Evolutionary conservation across 2,888 invertebrate genomes (phyloP).

Genomic region (Drosophila putrida): DNA sequence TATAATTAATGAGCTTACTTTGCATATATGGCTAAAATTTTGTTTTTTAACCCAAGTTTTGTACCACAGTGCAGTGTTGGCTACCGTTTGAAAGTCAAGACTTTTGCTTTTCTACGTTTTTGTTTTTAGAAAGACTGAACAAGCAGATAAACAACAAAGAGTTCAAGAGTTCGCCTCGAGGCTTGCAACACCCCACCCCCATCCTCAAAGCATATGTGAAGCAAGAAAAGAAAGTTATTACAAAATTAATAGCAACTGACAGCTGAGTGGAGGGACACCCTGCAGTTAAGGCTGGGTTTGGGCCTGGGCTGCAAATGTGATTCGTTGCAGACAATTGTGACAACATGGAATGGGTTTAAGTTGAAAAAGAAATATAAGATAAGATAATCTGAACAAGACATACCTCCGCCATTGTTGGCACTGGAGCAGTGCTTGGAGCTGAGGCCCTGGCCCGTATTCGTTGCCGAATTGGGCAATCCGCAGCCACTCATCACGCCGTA

Average conservation of each 20-base stretch:
- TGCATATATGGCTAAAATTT: neutral
- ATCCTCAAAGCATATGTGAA: slow-evolving; percentile 44
- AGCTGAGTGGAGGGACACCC: slow-evolving; percentile 52
- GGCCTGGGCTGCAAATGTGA: slow-evolving; percentile 29
- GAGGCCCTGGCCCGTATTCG: slow-evolving; percentile 85
- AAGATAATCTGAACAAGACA: slow-evolving; percentile 41
- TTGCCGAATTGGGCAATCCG: slow-evolving; percentile 86
- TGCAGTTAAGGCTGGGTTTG: slow-evolving; percentile 29
- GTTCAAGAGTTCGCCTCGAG: slow-evolving; percentile 70
- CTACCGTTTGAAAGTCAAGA: slow-evolving; percentile 72
- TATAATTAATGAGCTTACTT: neutral
- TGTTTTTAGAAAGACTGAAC: slow-evolving; percentile 69
- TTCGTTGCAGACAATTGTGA: slow-evolving; percentile 55
- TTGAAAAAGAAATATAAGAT: slow-evolving; percentile 4
- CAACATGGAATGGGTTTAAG: slow-evolving; percentile 17
- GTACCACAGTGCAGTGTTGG: slow-evolving; percentile 53
- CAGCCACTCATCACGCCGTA: slow-evolving; percentile 88
- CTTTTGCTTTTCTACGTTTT: slow-evolving; percentile 64
- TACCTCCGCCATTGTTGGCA: slow-evolving; percentile 83
- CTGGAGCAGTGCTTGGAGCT: slow-evolving; percentile 86
- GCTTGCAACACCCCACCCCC: slow-evolving; percentile 10
- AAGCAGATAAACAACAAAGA: slow-evolving; percentile 66
- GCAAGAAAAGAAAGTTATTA: slow-evolving; percentile 78
- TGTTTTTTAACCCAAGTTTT: neutral
- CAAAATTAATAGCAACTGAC: slow-evolving; percentile 68